A percentile compares a stretch with the other conserved stretches of the same genome.
Conservation (phyloP, 2,888 invertebrate species). For the Mesopsocus fuscifrons region DNA sequence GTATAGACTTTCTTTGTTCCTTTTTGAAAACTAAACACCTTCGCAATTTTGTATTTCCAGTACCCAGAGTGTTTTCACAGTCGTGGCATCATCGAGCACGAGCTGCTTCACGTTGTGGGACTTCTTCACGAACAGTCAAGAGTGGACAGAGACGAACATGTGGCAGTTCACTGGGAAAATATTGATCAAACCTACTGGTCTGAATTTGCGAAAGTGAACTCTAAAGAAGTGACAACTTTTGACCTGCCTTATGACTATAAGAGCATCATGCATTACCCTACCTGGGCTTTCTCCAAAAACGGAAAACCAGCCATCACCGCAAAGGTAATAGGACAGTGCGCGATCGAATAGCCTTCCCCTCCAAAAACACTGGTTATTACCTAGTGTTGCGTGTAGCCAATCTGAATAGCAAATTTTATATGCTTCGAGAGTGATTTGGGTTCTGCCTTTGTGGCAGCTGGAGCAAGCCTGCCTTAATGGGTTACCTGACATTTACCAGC, state of each 20-base stretch:
- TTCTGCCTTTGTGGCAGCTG: too few species aligned
- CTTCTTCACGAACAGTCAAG: conserved; percentile 20
- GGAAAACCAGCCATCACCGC: conserved; percentile 19
- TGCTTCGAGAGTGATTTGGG: too few species aligned
- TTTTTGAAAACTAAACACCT: too few species aligned
- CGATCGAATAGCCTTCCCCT: too few species aligned
- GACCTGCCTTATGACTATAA: conserved; percentile 19
- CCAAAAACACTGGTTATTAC: too few species aligned
- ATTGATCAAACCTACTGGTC: conserved; percentile 18
- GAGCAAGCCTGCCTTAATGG: too few species aligned
- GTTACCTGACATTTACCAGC: too few species aligned
- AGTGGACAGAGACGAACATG: conserved; percentile 19
- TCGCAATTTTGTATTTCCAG: too few species aligned
- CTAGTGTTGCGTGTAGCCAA: too few species aligned
- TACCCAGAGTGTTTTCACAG: conserved; percentile 17
- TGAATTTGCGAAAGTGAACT: conserved; percentile 18
- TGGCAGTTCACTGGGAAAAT: conserved; percentile 19
- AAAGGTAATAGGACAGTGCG: too few species aligned
- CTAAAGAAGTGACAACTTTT: conserved; percentile 16
- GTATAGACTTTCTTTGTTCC: too few species aligned
- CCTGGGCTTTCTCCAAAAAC: conserved; percentile 20
- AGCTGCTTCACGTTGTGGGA: conserved; percentile 20
- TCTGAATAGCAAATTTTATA: too few species aligned
- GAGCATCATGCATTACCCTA: conserved; percentile 21
- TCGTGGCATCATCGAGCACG: conserved; percentile 20